These are phyloP conservation scores for Pogonognathellus flavescens DNA, from an alignment of 1,140 invertebrate genomes.

Conservation along the genomic window DNA sequence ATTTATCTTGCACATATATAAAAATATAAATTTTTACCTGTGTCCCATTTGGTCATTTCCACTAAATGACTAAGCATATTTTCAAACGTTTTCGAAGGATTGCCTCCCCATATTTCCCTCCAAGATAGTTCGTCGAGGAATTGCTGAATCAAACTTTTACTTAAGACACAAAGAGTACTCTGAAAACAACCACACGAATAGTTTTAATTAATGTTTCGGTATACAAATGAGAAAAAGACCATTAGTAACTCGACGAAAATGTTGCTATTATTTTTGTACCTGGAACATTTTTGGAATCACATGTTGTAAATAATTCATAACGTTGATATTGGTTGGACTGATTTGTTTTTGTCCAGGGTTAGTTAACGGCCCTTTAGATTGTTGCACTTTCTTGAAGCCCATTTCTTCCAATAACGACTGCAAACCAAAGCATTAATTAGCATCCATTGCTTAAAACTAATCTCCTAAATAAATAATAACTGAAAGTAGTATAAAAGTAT, in stretches of 20 bases:
- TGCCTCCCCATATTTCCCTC: conserved; percentile 81
- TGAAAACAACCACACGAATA: too few species aligned
- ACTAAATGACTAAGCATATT: conserved; percentile 84
- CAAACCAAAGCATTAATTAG: background rate
- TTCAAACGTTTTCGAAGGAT: conserved; percentile 82
- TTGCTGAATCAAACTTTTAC: conserved; percentile 87
- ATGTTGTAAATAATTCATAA: conserved; percentile 88
- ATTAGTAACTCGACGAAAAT: conserved; percentile 8
- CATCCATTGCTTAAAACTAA: background rate
- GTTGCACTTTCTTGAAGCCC: conserved; percentile 81
- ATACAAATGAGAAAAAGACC: too few species aligned
- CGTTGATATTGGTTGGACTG: conserved; percentile 69
- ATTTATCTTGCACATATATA: too few species aligned
- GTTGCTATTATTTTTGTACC: conserved; percentile 67
- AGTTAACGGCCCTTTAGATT: conserved; percentile 70
- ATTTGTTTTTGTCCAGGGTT: conserved; percentile 6
- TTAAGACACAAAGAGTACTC: conserved; percentile 86
- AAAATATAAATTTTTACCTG: conserved; percentile 68
- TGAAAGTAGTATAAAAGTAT: background rate
- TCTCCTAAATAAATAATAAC: background rate
- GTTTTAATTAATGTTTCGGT: too few species aligned
- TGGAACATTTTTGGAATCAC: conserved; percentile 89
- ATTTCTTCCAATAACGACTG: conserved; percentile 75
- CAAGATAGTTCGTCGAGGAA: conserved; percentile 90
- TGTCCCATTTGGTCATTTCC: conserved; percentile 80